These are phyloP conservation scores for Semibalanus balanoides DNA, from an alignment of 1,140 invertebrate species.

Conservation along the genomic window DNA sequence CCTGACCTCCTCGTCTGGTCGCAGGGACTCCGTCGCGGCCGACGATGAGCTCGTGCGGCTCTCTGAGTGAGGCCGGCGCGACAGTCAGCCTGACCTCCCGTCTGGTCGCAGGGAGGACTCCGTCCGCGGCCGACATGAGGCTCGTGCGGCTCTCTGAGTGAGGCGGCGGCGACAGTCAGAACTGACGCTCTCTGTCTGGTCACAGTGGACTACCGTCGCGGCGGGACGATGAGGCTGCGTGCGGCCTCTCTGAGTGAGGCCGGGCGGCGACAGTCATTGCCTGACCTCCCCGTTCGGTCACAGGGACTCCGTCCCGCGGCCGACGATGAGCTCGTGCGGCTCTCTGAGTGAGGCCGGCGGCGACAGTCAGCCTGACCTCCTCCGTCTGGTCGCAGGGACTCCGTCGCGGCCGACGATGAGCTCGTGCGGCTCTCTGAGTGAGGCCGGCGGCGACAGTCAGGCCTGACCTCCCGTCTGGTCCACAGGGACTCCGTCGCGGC, in stretches of 20 bases:
- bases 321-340: slow-evolving; percentile 3
- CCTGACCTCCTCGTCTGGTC: too few species aligned
- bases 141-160: slow-evolving; percentile 26
- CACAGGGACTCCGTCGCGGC: too few species aligned
- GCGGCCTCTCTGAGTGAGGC: slow-evolving; percentile 31
- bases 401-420: slow-evolving; percentile 6
- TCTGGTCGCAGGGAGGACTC: too few species aligned
- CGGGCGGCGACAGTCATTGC: slow-evolving; percentile 69
- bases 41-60: slow-evolving; percentile 6
- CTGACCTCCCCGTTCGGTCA: too few species aligned
- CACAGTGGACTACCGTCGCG: too few species aligned
- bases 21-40: slow-evolving; percentile 11
- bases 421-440: slow-evolving; percentile 26
- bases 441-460: too few species aligned
- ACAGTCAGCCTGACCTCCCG: too few species aligned
- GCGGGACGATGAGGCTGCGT: too few species aligned
- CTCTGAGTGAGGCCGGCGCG: slow-evolving; percentile 30
- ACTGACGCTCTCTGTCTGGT: too few species aligned
- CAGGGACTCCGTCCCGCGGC: slow-evolving; percentile 9
- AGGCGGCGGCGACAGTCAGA: too few species aligned
- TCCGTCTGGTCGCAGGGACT: slow-evolving; percentile 3
- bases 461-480: too few species aligned
- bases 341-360: slow-evolving; percentile 30
- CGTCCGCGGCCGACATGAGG: slow-evolving; percentile 4
- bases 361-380: too few species aligned